phyloP scores from a whole-genome alignment of 2,113 vertebrate genomes.

The Halcyon senegalensis region DNA sequence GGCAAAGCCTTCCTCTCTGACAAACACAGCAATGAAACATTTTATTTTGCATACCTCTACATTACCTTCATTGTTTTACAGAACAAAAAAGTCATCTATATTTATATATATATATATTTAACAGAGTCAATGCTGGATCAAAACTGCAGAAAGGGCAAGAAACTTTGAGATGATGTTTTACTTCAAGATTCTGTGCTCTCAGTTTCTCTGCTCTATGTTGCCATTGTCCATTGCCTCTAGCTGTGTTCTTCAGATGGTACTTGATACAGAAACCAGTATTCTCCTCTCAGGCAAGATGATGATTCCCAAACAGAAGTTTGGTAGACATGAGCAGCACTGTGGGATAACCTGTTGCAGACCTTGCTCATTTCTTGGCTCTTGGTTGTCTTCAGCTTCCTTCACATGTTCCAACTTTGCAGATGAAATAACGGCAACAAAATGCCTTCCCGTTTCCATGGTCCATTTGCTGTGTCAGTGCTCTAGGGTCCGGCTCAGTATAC shows the following conservation, averaged over 20 bases:
- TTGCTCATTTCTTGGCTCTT: neutral
- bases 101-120: neutral
- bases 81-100: neutral
- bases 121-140: neutral
- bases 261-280: neutral
- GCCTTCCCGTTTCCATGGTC: neutral
- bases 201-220: neutral
- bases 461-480: neutral
- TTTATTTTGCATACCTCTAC: neutral
- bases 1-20: neutral
- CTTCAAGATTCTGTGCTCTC: neutral
- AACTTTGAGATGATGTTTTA: neutral
- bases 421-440: neutral
- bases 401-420: accelerated
- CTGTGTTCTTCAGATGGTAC: neutral
- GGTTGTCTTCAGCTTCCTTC: neutral
- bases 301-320: neutral
- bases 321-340: neutral
- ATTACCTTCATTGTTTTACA: neutral
- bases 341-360: neutral
- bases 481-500: neutral
- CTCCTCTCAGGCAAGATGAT: neutral
- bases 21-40: neutral
- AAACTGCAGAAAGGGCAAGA: neutral
- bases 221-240: neutral